Conservation (phyloP, 2,888 invertebrate species). For the Drosophila nigricruria region DNA sequence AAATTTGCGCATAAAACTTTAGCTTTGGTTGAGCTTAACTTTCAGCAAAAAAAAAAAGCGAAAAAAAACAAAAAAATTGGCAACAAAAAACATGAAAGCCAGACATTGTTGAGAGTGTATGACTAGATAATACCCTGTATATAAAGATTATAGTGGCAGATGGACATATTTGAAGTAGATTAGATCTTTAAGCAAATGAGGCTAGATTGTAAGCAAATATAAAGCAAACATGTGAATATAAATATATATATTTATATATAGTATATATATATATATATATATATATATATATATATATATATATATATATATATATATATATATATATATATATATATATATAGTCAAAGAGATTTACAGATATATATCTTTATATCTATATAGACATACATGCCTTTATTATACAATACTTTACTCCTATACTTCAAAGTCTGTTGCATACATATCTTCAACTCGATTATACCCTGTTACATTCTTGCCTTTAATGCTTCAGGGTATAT, state of each 20-base stretch:
- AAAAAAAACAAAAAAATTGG: background rate
- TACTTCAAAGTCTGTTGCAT: background rate
- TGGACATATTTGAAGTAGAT: too few relatives aligned
- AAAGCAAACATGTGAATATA: too few relatives aligned
- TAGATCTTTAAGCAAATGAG: too few relatives aligned
- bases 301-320: background rate
- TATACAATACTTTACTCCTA: too few relatives aligned
- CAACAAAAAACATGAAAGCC: background rate
- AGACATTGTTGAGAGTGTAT: background rate
- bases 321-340: background rate
- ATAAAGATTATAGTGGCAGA: too few relatives aligned
- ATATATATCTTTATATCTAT: background rate
- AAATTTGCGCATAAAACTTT: constrained; percentile 69
- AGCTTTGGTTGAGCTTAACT: constrained; percentile 42
- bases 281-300: background rate
- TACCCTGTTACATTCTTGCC: background rate
- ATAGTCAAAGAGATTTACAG: background rate
- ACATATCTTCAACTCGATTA: background rate
- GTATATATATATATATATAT: background rate
- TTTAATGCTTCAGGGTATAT: constrained; percentile 1
- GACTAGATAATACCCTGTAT: constrained; percentile 5
- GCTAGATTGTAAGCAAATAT: too few relatives aligned
- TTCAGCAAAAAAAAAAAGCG: constrained; percentile 18
- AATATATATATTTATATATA: too few relatives aligned
- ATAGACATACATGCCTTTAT: background rate